Conservation (phyloP, 2,888 invertebrate species). For the Halictus quadricinctus region DNA sequence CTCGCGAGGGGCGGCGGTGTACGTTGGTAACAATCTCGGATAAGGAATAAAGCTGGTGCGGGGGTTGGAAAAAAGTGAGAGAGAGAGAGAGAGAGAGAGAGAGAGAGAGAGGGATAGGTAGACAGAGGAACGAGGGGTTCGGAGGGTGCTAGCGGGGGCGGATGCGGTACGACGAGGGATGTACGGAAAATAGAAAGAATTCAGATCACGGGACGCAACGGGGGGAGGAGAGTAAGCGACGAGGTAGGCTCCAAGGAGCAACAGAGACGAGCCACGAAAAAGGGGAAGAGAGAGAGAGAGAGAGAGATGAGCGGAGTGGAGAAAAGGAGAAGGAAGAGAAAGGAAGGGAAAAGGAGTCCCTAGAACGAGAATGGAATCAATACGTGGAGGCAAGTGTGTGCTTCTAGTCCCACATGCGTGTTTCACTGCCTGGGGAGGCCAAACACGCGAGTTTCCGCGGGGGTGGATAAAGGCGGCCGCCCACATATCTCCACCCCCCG, state of each 20-base stretch:
- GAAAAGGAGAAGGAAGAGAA: constrained; percentile 48
- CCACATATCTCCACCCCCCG: constrained; percentile 45
- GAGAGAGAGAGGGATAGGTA: background rate
- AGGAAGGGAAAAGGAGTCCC: constrained; percentile 71
- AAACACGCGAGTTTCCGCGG: constrained; percentile 71
- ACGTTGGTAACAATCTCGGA: constrained; percentile 81
- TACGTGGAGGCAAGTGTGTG: constrained; percentile 79
- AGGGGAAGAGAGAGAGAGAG: constrained; percentile 31
- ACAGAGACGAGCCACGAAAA: constrained; percentile 47
- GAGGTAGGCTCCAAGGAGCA: constrained; percentile 57
- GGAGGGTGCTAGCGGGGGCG: constrained; percentile 55
- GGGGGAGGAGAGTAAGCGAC: constrained; percentile 53
- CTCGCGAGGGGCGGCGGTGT: constrained; percentile 61
- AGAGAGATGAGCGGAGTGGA: background rate
- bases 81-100: background rate
- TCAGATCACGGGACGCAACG: constrained; percentile 79
- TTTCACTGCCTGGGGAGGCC: constrained; percentile 74
- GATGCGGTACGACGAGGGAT: constrained; percentile 68
- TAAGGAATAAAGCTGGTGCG: constrained; percentile 77
- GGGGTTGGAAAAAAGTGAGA: background rate
- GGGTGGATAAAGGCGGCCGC: constrained; percentile 67
- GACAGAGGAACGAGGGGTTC: constrained; percentile 35
- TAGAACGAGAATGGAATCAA: constrained; percentile 79
- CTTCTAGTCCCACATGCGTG: constrained; percentile 76
- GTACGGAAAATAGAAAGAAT: constrained; percentile 80